Conservation (phyloP, 2,888 invertebrate species). For the Scaptomyza tumidula region DNA sequence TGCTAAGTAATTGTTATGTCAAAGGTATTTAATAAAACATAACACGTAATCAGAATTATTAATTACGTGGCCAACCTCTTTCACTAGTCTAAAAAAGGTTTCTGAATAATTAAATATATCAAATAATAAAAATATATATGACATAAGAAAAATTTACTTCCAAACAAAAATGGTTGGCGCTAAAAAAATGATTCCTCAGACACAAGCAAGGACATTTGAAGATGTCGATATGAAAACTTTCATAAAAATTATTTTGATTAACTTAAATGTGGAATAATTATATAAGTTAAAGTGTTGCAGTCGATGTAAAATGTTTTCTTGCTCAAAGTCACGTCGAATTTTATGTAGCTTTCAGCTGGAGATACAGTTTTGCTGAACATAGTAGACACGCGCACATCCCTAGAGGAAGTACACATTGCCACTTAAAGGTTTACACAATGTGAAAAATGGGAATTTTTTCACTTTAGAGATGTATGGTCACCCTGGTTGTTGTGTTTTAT, state of each 20-base stretch:
- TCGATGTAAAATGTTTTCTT: neutral
- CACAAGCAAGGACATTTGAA: no score
- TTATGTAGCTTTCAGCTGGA: neutral
- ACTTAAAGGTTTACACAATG: no score
- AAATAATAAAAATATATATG: neutral
- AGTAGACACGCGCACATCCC: conserved; percentile 21
- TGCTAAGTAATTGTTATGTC: neutral
- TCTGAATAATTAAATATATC: neutral
- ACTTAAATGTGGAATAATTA: neutral
- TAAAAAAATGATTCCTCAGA: no score
- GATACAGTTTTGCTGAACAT: neutral
- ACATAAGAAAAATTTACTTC: no score
- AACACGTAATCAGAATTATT: neutral
- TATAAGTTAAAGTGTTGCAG: neutral
- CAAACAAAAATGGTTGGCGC: no score
- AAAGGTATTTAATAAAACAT: neutral
- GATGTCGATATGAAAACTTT: neutral
- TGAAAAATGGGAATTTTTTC: no score
- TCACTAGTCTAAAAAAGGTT: neutral
- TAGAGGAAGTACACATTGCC: no score
- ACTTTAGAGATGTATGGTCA: no score
- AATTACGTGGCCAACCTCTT: neutral
- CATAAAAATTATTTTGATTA: neutral
- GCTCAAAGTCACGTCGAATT: neutral
- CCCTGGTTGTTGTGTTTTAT: no score